Evolutionary conservation across 2,113 vertebrate genomes (phyloP).

Genomic region (Pao palembangensis): DNA sequence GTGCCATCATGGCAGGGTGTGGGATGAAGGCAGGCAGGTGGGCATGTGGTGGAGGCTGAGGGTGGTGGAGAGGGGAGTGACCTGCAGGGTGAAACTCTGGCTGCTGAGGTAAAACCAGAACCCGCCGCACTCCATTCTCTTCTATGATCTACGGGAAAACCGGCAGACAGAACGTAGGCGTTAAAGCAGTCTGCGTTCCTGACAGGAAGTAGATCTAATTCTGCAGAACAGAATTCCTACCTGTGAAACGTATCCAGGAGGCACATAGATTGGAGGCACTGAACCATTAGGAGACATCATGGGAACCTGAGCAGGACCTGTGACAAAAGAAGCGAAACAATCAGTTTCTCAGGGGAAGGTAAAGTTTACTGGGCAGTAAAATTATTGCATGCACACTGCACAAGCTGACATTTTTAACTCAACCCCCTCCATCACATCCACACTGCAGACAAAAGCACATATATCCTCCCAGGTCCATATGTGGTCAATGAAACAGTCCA

Average conservation of each 20-base stretch:
- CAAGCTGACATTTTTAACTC: too few species aligned
- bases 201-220: not conserved
- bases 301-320: constrained; percentile 98
- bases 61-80: constrained; percentile 88
- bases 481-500: too few species aligned
- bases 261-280: constrained; percentile 99
- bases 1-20: constrained; percentile 89
- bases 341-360: constrained; percentile 1
- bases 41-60: constrained; percentile 87
- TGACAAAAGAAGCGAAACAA: constrained; percentile 12
- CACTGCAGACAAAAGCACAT: too few species aligned
- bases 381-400: not conserved
- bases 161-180: not conserved
- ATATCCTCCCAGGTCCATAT: too few species aligned
- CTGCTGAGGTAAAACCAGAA: constrained; percentile 97
- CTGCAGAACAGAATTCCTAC: constrained; percentile 60
- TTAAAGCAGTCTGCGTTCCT: not conserved
- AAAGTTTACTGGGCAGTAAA: constrained; percentile 8
- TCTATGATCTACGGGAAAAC: constrained; percentile 85
- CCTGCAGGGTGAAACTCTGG: constrained; percentile 93
- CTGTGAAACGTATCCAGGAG: constrained; percentile 99
- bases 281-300: constrained; percentile 99
- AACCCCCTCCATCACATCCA: too few species aligned
- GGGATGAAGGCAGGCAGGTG: constrained; percentile 92
- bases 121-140: constrained; percentile 94